These are phyloP conservation scores for Nomada flava DNA, from an alignment of 2,888 invertebrate species.

Conservation along the genomic window DNA sequence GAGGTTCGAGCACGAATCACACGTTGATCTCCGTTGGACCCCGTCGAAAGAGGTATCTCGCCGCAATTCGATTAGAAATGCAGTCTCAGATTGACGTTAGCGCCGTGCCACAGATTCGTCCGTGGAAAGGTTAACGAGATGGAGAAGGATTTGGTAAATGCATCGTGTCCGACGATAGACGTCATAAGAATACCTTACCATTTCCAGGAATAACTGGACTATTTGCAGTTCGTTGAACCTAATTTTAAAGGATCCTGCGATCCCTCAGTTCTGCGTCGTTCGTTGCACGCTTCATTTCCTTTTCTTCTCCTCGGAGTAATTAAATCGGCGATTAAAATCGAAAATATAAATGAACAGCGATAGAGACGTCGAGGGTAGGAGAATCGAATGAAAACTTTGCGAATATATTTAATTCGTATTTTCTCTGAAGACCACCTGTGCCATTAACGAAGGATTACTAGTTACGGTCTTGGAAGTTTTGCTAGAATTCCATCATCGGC, in stretches of 20 bases:
- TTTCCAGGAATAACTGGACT: constrained; percentile 32
- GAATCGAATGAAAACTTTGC: too few relatives aligned
- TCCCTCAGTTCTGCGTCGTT: not conserved
- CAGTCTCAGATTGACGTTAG: constrained; percentile 2
- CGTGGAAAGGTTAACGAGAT: constrained; percentile 50
- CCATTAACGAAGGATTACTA: not conserved
- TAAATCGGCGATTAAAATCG: not conserved
- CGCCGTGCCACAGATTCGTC: not conserved
- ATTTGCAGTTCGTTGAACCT: constrained; percentile 55
- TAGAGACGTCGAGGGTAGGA: too few relatives aligned
- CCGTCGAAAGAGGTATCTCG: not conserved
- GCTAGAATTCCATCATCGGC: constrained; percentile 47
- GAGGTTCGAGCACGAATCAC: constrained; percentile 38
- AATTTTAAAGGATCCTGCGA: constrained; percentile 26
- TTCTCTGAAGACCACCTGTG: too few relatives aligned
- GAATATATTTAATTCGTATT: too few relatives aligned
- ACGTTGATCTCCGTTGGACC: constrained; percentile 22
- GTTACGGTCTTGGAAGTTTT: not conserved
- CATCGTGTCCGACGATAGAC: constrained; percentile 32
- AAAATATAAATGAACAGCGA: too few relatives aligned
- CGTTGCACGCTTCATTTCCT: not conserved
- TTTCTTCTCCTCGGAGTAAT: not conserved
- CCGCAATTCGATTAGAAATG: constrained; percentile 8
- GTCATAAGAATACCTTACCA: constrained; percentile 46
- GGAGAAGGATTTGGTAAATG: constrained; percentile 45